phyloP scores from a whole-genome alignment of 2,888 invertebrate genomes.

The Tryphoninae sp. region DNA sequence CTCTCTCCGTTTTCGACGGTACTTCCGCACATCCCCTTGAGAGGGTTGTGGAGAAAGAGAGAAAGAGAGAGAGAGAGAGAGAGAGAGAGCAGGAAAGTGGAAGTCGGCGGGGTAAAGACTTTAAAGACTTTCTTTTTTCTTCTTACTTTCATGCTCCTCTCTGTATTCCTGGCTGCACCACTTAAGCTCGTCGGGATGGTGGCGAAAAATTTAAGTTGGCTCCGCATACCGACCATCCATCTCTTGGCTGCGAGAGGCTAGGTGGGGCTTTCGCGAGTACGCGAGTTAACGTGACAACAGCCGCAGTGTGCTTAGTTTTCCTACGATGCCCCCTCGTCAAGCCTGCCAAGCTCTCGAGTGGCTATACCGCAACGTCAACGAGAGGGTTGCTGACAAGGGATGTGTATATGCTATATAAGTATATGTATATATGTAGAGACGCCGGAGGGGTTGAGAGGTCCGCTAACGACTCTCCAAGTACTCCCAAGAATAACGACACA shows the following conservation, averaged over 20 bases:
- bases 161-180: conserved; percentile 38
- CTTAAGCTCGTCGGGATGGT: conserved; percentile 54
- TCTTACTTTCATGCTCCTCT: conserved; percentile 40
- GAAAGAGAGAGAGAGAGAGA: too few relatives aligned
- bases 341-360: conserved; percentile 16
- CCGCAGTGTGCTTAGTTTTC: conserved; percentile 43
- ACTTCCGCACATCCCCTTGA: conserved; percentile 26
- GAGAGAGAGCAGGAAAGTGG: conserved; percentile 23
- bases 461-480: conserved; percentile 41
- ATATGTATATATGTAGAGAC: neutral
- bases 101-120: conserved; percentile 34
- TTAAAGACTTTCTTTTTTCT: conserved; percentile 52
- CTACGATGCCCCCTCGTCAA: conserved; percentile 7
- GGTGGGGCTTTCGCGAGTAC: conserved; percentile 39
- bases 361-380: conserved; percentile 55
- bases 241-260: conserved; percentile 57
- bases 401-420: conserved; percentile 5
- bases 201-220: conserved; percentile 73
- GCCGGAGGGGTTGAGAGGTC: conserved; percentile 21
- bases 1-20: conserved; percentile 10
- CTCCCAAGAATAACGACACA: conserved; percentile 35
- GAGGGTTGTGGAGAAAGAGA: neutral
- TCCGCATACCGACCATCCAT: conserved; percentile 75
- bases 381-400: conserved; percentile 43
- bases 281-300: conserved; percentile 68